Evolutionary conservation across 2,113 vertebrate species (phyloP).

Genomic region (Theropithecus gelada): DNA sequence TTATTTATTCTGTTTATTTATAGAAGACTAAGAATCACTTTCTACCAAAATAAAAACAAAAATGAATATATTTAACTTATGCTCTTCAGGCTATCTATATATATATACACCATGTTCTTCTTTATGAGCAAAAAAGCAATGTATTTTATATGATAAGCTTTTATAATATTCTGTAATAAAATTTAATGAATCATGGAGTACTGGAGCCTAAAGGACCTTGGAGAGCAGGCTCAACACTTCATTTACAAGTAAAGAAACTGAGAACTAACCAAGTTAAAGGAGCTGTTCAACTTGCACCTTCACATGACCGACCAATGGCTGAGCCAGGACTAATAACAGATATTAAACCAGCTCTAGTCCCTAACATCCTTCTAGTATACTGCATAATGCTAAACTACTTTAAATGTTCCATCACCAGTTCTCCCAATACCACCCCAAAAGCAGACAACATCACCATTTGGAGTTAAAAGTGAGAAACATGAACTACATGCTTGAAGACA

Average conservation of each 20-base stretch:
- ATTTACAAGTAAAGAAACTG: neutral
- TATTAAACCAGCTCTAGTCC: neutral
- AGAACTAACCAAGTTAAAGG: neutral
- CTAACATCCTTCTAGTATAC: neutral
- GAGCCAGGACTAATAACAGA: neutral
- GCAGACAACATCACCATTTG: neutral
- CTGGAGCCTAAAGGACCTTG: neutral
- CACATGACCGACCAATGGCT: neutral
- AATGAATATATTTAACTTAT: neutral
- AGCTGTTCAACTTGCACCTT: neutral
- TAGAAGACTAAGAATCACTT: neutral
- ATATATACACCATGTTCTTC: neutral
- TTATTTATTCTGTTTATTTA: slow-evolving; percentile 2
- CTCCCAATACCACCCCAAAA: neutral
- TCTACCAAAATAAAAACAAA: neutral
- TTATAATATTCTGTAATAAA: neutral
- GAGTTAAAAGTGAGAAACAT: neutral
- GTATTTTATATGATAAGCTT: neutral
- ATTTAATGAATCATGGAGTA: neutral
- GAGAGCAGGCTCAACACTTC: neutral
- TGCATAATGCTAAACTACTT: neutral
- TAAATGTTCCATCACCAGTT: neutral
- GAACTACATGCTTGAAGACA: neutral
- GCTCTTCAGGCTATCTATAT: neutral
- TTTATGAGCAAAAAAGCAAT: neutral